Evolutionary conservation across 2,113 vertebrate species (phyloP), one percentile per base, ranked within the genome.

Genomic region (Trematocara nigrifrons): DNA sequence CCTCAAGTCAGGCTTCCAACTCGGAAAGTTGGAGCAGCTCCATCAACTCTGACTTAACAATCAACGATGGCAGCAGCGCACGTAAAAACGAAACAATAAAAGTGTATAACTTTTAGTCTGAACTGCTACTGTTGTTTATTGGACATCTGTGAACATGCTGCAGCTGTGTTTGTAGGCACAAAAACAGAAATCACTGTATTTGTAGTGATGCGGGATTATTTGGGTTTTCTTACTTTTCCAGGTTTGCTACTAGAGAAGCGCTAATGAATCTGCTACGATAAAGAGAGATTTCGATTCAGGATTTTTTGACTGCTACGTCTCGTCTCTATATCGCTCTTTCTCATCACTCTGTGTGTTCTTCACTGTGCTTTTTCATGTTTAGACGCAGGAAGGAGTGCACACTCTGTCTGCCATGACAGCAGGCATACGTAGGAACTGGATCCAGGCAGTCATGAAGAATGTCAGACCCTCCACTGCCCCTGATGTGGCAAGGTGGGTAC

Each of bases 341-440:
- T 76, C 26, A 12, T 51, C 77, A 26, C 51, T 54, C 11, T 6
- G 33, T 56, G 51, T 40, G 77, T 79, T 29, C 22, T 42, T 79
- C 35, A 9, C 2, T 0, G 0, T 79, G 57, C 13, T 15, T 16
- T 20, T 59, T n/a, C 0, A 40, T 51, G 54, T 88, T 82, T 69
- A 97, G 97, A 97, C 96, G 9, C 95, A 95, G 81, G 97, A 97
- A 86, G 95, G 92, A 57, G 87, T 96, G 53, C 95, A 97, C 91
- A 96, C 96, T 6, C 93, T 97, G 86, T 97, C 97, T 1, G 97
- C 97, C 90, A 97, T 97, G 96, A 97, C 97, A 2, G 96, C 96
- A 42, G 97, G 97, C 5, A 97, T 97, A 82, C 95, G 97, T 4
- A 94, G 96, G 86, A 97, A 97, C 94, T 97, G 97, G 97, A 97